Evolutionary conservation across 2,888 invertebrate species (phyloP).

Genomic region (Heliconius sara): DNA sequence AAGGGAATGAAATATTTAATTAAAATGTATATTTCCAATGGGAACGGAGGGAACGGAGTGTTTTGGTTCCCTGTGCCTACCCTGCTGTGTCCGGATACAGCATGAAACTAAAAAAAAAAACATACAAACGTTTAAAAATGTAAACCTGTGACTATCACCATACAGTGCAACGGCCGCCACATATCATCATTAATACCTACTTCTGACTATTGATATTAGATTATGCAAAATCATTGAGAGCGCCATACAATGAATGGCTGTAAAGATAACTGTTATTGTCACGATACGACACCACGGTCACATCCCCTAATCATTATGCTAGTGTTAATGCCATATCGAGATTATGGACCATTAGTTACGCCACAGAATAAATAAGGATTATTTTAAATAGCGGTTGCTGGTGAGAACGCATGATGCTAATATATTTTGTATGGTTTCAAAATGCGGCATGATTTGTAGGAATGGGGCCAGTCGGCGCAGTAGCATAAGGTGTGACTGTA

Average conservation of each 20-base stretch:
- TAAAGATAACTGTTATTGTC: conserved; percentile 38
- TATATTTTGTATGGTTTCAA: conserved; percentile 52
- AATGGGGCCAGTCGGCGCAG: not conserved
- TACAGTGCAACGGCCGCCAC: not conserved
- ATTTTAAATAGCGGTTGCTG: conserved; percentile 69
- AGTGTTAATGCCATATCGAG: conserved; percentile 76
- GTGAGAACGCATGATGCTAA: conserved; percentile 67
- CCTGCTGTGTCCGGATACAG: too few species aligned
- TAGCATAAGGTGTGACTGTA: not conserved
- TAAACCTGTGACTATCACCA: not conserved
- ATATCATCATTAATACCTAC: not conserved
- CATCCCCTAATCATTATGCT: conserved; percentile 69
- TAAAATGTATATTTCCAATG: too few species aligned
- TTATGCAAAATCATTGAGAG: conserved; percentile 31
- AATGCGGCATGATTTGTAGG: not conserved
- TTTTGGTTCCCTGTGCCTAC: too few species aligned
- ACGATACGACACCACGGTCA: conserved; percentile 29
- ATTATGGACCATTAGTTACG: conserved; percentile 78
- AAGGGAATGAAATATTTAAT: too few species aligned
- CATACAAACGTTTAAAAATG: not conserved
- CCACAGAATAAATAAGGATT: conserved; percentile 81
- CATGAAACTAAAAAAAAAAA: too few species aligned
- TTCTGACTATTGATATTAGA: conserved; percentile 13
- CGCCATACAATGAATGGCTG: conserved; percentile 29
- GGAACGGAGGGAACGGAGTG: too few species aligned